A percentile compares a stretch with the other conserved stretches of the same genome.
Conservation (phyloP, 1,140 invertebrate species). For the Pachypsylla venusta region DNA sequence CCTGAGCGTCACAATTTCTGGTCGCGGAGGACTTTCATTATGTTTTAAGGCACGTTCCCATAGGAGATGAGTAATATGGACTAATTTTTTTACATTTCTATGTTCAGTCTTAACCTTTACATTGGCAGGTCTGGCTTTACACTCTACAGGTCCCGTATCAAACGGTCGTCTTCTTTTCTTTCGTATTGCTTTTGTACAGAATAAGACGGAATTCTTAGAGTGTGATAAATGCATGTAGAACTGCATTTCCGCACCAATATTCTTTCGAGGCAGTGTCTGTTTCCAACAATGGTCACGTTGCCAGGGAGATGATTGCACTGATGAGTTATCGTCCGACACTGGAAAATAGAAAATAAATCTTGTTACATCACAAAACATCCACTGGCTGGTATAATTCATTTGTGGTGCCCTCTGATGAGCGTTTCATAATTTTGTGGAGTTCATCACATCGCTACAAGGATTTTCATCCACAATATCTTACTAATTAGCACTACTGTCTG, state of each 20-base stretch:
- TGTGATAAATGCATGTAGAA: slow-evolving; percentile 49
- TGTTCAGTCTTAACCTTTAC: not conserved
- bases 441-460: no score
- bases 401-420: not conserved
- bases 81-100: slow-evolving; percentile 11
- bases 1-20: slow-evolving; percentile 47
- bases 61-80: slow-evolving; percentile 20
- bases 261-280: slow-evolving; percentile 51
- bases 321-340: slow-evolving; percentile 79
- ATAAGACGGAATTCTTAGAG: slow-evolving; percentile 3
- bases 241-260: slow-evolving; percentile 52
- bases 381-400: not conserved
- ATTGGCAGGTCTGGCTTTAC: not conserved
- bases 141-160: slow-evolving; percentile 27
- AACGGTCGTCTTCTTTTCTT: slow-evolving; percentile 44
- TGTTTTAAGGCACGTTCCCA: slow-evolving; percentile 23
- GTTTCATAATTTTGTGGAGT: no score
- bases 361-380: no score
- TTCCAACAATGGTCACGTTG: slow-evolving; percentile 77
- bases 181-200: slow-evolving; percentile 12
- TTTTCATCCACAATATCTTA: no score
- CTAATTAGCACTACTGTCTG: no score
- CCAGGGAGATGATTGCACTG: slow-evolving; percentile 73
- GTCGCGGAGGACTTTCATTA: slow-evolving; percentile 22
- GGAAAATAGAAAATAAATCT: slow-evolving; percentile 25